These are phyloP conservation scores for Phaethornis superciliosus DNA, from an alignment of 2,113 vertebrate genomes.

Conservation along the genomic window DNA sequence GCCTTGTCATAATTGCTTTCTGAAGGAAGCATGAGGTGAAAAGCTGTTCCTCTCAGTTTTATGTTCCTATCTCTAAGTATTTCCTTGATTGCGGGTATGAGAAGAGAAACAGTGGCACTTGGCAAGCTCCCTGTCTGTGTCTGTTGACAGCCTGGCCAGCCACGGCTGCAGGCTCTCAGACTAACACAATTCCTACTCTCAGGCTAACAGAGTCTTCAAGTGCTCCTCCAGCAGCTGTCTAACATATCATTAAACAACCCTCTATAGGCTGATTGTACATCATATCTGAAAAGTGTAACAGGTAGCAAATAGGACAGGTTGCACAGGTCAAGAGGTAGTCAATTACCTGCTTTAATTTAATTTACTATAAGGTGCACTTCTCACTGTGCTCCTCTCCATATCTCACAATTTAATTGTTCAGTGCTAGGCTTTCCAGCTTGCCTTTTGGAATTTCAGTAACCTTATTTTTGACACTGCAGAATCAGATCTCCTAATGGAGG, in stretches of 20 bases:
- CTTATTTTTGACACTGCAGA: conserved; percentile 70
- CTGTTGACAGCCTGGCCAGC: not conserved
- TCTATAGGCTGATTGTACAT: not conserved
- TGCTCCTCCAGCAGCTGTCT: not conserved
- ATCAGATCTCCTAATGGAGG: conserved; percentile 88
- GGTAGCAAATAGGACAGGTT: not conserved
- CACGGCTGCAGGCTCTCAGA: not conserved
- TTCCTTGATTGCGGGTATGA: not conserved
- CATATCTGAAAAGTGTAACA: not conserved
- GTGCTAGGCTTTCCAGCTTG: not conserved
- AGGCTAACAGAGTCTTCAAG: not conserved
- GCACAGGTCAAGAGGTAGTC: not conserved
- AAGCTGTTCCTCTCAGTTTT: not conserved
- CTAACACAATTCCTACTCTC: not conserved
- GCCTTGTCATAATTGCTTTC: not conserved
- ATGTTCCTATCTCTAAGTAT: not conserved
- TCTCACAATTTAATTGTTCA: not conserved
- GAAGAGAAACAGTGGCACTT: not conserved
- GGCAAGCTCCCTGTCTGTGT: not conserved
- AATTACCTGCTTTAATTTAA: not conserved
- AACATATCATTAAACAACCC: not conserved
- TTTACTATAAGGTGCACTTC: not conserved
- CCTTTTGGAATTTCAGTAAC: not conserved
- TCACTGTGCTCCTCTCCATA: not conserved
- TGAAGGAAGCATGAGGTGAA: not conserved